A percentile compares a stretch with the other conserved stretches of the same genome.
phyloP scores from a whole-genome alignment of 2,797 vertebrate genomes.

The Anguilla anguilla region DNA sequence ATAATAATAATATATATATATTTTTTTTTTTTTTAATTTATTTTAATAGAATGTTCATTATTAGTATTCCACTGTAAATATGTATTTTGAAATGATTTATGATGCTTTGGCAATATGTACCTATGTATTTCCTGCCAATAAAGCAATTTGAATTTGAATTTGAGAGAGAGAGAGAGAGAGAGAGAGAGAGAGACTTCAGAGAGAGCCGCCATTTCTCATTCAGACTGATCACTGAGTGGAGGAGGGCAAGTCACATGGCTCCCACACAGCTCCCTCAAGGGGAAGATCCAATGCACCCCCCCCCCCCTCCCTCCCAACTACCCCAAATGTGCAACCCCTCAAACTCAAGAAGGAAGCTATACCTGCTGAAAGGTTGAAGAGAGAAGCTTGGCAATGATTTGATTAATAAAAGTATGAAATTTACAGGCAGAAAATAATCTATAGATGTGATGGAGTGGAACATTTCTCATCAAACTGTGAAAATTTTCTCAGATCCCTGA shows the following conservation, averaged over 20 bases:
- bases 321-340: slow-evolving; percentile 62
- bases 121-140: too few species aligned
- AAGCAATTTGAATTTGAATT: too few species aligned
- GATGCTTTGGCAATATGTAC: too few species aligned
- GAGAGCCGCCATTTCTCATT: neutral
- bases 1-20: too few species aligned
- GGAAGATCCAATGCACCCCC: slow-evolving; percentile 55
- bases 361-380: slow-evolving; percentile 55
- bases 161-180: too few species aligned
- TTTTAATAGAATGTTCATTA: too few species aligned
- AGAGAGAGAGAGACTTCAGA: neutral
- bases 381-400: slow-evolving; percentile 57
- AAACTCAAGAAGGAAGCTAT: slow-evolving; percentile 54
- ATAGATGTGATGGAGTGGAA: slow-evolving; percentile 83
- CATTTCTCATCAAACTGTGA: slow-evolving; percentile 85
- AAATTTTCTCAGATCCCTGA: slow-evolving; percentile 84
- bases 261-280: slow-evolving; percentile 60
- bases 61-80: too few species aligned
- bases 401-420: slow-evolving; percentile 88
- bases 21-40: too few species aligned
- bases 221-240: slow-evolving; percentile 7
- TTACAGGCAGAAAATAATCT: slow-evolving; percentile 85
- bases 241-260: slow-evolving; percentile 58
- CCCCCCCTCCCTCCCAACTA: too few species aligned
- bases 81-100: too few species aligned